Evolutionary conservation across 2,888 invertebrate species (phyloP), one percentile per base, ranked within the genome.

Genomic region (Pristionchus arcanus): DNA sequence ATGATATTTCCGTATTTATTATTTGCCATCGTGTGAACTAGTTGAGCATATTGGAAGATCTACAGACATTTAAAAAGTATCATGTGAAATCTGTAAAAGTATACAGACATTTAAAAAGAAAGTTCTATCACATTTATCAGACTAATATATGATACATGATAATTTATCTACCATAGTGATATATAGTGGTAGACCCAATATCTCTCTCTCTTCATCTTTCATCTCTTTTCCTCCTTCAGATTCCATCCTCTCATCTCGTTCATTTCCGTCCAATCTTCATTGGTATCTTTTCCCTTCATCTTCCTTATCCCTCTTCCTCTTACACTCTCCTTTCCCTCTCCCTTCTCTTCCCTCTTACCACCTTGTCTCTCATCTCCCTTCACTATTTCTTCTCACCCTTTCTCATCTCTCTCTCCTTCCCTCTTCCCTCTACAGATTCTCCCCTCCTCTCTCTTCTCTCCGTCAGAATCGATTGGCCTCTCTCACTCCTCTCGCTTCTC

Each of bases 261-360:
- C 71, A 71, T 71, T 71, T 71, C 89, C 31, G 28, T 85, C 55
- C 74, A 55, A 84, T 42, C 66, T 53, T 34, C 77, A 28, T 74
- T 87, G 21, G 28, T 81, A 77, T 31, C 81, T 90, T 81, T 86
- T 81, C 90, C 81, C 89, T 87, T 66, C 77, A 77, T 77, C 77
- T 49, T 21, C 28, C 71, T 77, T 42, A 59, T 89, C 90, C 84
- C 89, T 77, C 77, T 90, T 77, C 68, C 71, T 71, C 87, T 53
- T 49, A n/a, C 55, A n/a, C 86, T n/a, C 63, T 87, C 59, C 86
- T 81, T 55, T 90, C 90, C 84, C 89, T 68, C 63, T 90, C 88
- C 63, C 71, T 74, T n/a, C 49, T 31, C 16, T n/a, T 11, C 77
- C 49, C 77, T 42, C 42, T 49, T 25, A 42, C 16, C 34, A 42